phyloP scores from a whole-genome alignment of 2,797 vertebrate species.

The Decapterus maruadsi region DNA sequence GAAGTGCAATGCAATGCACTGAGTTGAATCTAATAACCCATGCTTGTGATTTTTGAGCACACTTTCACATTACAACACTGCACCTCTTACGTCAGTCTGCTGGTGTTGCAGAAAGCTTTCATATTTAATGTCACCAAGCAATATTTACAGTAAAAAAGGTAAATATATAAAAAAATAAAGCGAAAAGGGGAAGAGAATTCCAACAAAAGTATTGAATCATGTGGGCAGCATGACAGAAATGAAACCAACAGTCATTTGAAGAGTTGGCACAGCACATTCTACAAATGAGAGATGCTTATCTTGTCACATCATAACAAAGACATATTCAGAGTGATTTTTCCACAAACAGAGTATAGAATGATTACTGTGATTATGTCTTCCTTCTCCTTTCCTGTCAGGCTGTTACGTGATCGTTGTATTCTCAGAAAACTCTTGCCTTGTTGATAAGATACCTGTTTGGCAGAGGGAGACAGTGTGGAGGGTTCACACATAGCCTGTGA shows the following conservation, averaged over 20 bases:
- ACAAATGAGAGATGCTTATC: constrained; percentile 8
- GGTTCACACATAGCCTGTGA: constrained; percentile 49
- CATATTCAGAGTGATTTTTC: constrained; percentile 3
- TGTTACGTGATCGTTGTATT: constrained; percentile 2
- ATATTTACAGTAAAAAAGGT: background rate
- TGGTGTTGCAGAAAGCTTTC: background rate
- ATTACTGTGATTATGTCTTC: background rate
- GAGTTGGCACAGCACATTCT: background rate
- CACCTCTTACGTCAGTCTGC: background rate
- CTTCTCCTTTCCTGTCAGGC: constrained; percentile 3
- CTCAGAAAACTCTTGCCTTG: constrained; percentile 17
- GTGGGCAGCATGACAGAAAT: background rate
- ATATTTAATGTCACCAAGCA: constrained; percentile 5
- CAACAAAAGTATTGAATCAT: background rate
- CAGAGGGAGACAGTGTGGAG: constrained; percentile 17
- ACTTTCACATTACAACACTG: background rate
- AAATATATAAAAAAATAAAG: background rate
- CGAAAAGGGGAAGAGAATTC: background rate
- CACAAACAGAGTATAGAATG: constrained; percentile 26
- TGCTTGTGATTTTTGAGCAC: background rate
- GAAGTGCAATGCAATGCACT: background rate
- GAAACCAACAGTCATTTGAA: constrained; percentile 22
- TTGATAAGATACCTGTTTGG: constrained; percentile 39
- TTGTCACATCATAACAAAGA: background rate
- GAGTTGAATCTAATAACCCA: background rate